Percentiles rank a stretch among this genome's conserved stretches.
These are phyloP conservation scores for Helleia helle DNA, from an alignment of 2,888 invertebrate genomes.

Conservation along the genomic window DNA sequence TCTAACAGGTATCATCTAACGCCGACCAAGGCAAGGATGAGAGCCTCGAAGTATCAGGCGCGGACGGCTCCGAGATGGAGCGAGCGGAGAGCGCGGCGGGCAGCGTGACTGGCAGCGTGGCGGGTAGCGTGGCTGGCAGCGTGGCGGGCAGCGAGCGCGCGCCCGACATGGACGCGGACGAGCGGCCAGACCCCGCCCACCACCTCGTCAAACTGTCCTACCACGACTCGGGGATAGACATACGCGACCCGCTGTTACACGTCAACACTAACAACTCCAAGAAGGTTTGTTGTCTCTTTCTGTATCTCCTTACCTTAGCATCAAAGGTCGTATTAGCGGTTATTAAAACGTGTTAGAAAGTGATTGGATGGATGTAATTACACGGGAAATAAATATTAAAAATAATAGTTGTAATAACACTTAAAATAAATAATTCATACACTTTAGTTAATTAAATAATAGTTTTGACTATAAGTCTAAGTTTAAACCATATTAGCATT, in stretches of 20 bases:
- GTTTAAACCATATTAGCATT: no score
- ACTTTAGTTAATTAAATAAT: no score
- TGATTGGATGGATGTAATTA: no score
- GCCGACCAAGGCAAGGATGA: conserved; percentile 53
- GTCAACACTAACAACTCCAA: conserved; percentile 78
- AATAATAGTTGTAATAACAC: no score
- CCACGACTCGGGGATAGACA: conserved; percentile 93
- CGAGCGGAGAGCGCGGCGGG: conserved; percentile 34
- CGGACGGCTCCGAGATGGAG: conserved; percentile 27
- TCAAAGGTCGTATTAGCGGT: no score
- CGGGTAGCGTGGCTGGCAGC: conserved; percentile 20
- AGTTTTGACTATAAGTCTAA: no score
- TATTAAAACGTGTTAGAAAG: no score
- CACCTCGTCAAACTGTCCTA: conserved; percentile 87
- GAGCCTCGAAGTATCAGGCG: conserved; percentile 39
- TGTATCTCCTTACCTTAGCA: no score
- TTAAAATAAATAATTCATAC: no score
- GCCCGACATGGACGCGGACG: conserved; percentile 35
- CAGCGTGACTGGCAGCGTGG: conserved; percentile 58
- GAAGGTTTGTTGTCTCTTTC: conserved; percentile 58
- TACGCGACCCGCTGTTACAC: conserved; percentile 82
- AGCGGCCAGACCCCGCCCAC: conserved; percentile 57
- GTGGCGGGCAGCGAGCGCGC: conserved; percentile 25
- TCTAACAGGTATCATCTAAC: conserved; percentile 50
- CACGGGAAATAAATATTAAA: no score